Base-by-base conservation (phyloP, 2,113 vertebrate species). In the Pygoscelis antarcticus region DNA sequence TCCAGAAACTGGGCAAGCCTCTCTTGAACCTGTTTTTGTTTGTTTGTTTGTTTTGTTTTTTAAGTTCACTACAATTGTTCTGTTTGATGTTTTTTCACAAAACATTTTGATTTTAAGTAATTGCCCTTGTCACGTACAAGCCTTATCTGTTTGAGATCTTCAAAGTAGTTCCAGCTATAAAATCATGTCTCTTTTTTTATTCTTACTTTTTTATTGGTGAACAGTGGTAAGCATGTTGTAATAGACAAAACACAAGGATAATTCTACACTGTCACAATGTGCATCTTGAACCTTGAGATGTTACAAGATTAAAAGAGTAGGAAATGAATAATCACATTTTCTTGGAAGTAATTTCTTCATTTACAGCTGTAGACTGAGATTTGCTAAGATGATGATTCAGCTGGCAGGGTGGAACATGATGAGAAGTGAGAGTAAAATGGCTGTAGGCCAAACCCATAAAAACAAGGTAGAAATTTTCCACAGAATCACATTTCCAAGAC, bases 341-440 rank as follows among this genome's bases (percentile, higher is more conserved):
- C 70, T 94, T 95, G 89, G 61, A 92, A 94, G 46, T 42, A 54
- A 62, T 91, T 97, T 91, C 74, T 76, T 91, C 65, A 77, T 94
- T 93, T 96, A 85, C 78, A 87, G 57, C 74, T 87, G 57, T 69
- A 96, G 86, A 78, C 38, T 72, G 66, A 94, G 71, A 96, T 95
- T 76, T 91, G 26, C 34, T 79, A 61, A 85, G 25, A 83, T 85
- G 83, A 87, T 94, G 89, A 96, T 79, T 97, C 81, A 95, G 89
- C 78, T 96, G 62, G 8, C 3, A 11, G 54, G 7, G 20, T 69
- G 11, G n/a, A 96, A 94, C 1, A 0, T 91, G 95, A 91, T 69
- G 49, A 85, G 89, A 88, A 96, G 85, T 83, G 0, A 72, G 69
- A 76, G 92, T 72, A 79, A 94, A 87, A 52, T 79, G 83, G 42